A percentile compares a stretch with the other conserved stretches of the same genome.
phyloP scores from a whole-genome alignment of 2,797 vertebrate genomes.

The Lacerta agilis region DNA sequence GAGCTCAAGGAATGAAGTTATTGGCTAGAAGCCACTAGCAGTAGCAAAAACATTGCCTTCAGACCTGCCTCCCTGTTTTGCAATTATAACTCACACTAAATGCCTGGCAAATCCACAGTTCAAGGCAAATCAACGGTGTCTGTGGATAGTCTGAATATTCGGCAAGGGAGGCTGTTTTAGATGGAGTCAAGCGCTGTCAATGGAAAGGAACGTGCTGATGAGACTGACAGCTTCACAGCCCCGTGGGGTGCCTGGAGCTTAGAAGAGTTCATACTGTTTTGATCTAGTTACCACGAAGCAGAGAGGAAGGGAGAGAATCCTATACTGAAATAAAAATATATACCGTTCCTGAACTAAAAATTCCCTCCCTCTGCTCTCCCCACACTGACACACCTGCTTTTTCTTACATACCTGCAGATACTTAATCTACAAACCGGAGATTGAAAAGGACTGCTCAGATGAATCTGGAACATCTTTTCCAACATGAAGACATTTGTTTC shows the following conservation, averaged over 20 bases:
- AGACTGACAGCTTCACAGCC: slow-evolving; percentile 30
- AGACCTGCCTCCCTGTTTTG: slow-evolving; percentile 32
- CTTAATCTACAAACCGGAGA: not conserved
- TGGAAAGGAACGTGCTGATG: slow-evolving; percentile 35
- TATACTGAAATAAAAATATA: slow-evolving; percentile 26
- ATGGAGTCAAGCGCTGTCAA: slow-evolving; percentile 1
- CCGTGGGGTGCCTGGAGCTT: not conserved
- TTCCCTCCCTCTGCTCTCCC: not conserved
- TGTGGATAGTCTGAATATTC: slow-evolving; percentile 42
- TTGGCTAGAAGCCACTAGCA: slow-evolving; percentile 37
- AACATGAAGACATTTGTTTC: not conserved
- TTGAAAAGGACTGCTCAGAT: not conserved
- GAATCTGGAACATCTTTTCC: not conserved
- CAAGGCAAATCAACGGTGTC: slow-evolving; percentile 41
- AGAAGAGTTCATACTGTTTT: slow-evolving; percentile 38
- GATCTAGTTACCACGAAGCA: slow-evolving; percentile 33
- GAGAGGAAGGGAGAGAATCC: slow-evolving; percentile 23
- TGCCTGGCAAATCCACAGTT: slow-evolving; percentile 13
- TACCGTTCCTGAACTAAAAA: not conserved
- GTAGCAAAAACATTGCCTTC: slow-evolving; percentile 33
- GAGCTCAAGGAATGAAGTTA: slow-evolving; percentile 32
- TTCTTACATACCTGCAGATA: not conserved
- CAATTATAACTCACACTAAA: slow-evolving; percentile 19
- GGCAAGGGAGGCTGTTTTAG: slow-evolving; percentile 39
- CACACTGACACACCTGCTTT: no score